These are phyloP conservation scores for Crematogaster levior DNA, from an alignment of 2,888 invertebrate species.

Conservation along the genomic window DNA sequence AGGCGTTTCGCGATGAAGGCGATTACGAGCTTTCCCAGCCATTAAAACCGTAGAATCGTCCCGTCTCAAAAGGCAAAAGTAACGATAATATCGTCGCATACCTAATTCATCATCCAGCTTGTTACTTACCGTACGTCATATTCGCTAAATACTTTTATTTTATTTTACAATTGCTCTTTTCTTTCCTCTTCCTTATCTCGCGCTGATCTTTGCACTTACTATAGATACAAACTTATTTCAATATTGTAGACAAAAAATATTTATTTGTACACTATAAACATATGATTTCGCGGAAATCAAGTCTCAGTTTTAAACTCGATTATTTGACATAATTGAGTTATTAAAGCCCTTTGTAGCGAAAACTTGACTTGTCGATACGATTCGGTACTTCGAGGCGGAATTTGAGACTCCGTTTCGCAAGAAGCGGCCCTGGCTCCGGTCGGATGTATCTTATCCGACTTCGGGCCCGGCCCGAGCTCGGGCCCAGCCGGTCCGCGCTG, in stretches of 20 bases:
- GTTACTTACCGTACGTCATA: slow-evolving; percentile 35
- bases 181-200: not conserved
- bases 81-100: slow-evolving; percentile 45
- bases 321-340: not conserved
- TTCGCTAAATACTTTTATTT: slow-evolving; percentile 34
- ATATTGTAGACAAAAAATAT: not conserved
- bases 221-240: not conserved
- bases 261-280: not conserved
- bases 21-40: slow-evolving; percentile 52
- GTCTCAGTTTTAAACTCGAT: not conserved
- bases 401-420: slow-evolving; percentile 52
- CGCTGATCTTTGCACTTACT: not conserved
- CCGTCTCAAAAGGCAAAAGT: slow-evolving; percentile 48
- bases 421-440: slow-evolving; percentile 70
- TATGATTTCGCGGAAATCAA: not conserved
- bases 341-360: not conserved
- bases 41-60: slow-evolving; percentile 46
- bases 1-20: slow-evolving; percentile 53
- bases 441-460: slow-evolving; percentile 70
- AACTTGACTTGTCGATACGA: slow-evolving; percentile 17
- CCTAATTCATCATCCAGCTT: slow-evolving; percentile 32
- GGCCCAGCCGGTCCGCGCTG: slow-evolving; percentile 63
- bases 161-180: slow-evolving; percentile 15
- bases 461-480: slow-evolving; percentile 58
- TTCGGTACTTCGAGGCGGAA: slow-evolving; percentile 4